Evolutionary conservation across 2,113 vertebrate genomes (phyloP).

Genomic region (Ifrita kowaldi): DNA sequence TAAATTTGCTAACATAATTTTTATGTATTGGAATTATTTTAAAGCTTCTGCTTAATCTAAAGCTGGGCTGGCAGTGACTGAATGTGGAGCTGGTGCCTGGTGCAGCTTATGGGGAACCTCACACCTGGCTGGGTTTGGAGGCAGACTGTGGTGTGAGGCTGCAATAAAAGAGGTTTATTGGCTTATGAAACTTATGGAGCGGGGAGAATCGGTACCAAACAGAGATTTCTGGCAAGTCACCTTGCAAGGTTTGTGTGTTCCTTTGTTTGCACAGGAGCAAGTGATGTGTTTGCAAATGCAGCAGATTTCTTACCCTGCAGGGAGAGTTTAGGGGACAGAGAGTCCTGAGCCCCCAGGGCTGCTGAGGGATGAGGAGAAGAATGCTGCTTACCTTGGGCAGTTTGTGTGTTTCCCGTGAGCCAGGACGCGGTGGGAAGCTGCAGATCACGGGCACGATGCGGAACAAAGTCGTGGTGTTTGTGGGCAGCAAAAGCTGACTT

Average conservation of each 20-base stretch:
- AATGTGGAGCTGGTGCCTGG: background rate
- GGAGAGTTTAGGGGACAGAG: background rate
- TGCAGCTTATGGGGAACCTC: background rate
- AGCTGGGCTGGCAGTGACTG: background rate
- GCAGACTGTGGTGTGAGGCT: background rate
- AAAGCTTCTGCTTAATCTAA: background rate
- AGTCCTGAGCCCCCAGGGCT: background rate
- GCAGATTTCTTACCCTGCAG: background rate
- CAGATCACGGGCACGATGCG: background rate
- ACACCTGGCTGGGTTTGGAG: background rate
- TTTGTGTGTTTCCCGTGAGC: accelerated
- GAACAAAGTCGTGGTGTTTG: accelerated
- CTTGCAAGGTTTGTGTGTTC: background rate
- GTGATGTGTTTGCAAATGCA: background rate
- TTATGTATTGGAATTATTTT: background rate
- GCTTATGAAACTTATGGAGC: background rate
- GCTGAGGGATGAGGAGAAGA: background rate
- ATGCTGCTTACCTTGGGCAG: accelerated
- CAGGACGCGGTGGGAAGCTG: accelerated
- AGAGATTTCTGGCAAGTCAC: background rate
- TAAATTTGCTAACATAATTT: background rate
- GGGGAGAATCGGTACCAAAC: background rate
- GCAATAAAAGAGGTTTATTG: background rate
- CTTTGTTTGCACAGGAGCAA: background rate
- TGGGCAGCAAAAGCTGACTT: background rate